Evolutionary conservation across 53 echinoderm and acorn worm genomes (phyloP), one percentile per base, ranked within the genome.

Genomic region (Astropecten irregularis): DNA sequence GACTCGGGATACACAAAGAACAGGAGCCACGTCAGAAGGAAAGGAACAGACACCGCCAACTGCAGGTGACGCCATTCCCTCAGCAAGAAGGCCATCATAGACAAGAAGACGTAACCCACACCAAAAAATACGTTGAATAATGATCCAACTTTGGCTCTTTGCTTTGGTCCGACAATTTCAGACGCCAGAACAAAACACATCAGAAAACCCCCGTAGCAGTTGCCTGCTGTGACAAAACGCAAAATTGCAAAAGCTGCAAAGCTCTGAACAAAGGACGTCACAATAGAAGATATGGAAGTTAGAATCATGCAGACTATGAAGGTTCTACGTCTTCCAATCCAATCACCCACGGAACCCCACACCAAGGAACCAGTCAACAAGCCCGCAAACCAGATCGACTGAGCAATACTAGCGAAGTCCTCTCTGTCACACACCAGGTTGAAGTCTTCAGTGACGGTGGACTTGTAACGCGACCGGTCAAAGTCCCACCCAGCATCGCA

Each of bases 401-500:
- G 83, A 22, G 88, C 88, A 1, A 83, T 4, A 4, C 54, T 53
- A 8, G 83, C 73, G 5, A 83, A 51, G 39, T 66, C 44, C 46
- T 67, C 47, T 15, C 73, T 39, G 22, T 88, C 49, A 19, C 88
- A 88, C 15, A 88, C 66, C 14, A 88, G 83, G 53, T 60, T 60
- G 50, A 88, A 88, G 40, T 88, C 35, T 22, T 69, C 30, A 34
- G 49, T 79, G 64, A 89, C 70, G 46, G 85, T 89, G 7, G 82
- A 62, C 36, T 70, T 55, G 70, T 89, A 89, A 22, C 74, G 90
- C 31, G 66, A 56, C 1, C 23, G 52, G 19, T 89, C 85, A 39
- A 76, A 89, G 34, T 74, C 39, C 90, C 90, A 89, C 0, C 90
- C 90, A 13, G 66, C 37, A 34, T 89, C 85, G 66, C 90, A 90